Evolutionary conservation across 2,113 vertebrate species (phyloP).

Genomic region (Psittacula cyanocephala): DNA sequence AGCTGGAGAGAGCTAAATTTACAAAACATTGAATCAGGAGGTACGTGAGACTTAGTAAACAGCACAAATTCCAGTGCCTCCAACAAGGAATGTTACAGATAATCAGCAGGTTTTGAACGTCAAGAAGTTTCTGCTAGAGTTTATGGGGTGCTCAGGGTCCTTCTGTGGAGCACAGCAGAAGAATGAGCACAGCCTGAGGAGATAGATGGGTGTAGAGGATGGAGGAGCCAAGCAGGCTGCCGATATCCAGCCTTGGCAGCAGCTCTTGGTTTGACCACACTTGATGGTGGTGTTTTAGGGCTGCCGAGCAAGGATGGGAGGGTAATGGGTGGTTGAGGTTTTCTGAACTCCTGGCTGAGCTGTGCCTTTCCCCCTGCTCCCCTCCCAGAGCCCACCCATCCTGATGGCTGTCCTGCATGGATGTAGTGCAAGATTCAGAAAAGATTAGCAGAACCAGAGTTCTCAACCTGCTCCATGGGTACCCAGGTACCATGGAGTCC

Average conservation of each 20-base stretch:
- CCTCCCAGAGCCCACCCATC: not conserved
- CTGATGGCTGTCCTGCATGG: not conserved
- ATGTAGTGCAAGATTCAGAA: not conserved
- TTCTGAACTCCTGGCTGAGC: not conserved
- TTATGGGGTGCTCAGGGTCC: not conserved
- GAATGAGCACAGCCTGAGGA: not conserved
- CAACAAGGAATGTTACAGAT: slow-evolving; percentile 43
- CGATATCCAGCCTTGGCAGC: not conserved
- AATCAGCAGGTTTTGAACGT: slow-evolving; percentile 60
- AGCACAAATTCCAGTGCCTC: slow-evolving; percentile 29
- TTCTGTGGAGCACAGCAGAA: not conserved
- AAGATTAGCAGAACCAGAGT: not conserved
- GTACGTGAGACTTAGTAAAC: slow-evolving; percentile 67
- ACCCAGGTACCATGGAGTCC: not conserved
- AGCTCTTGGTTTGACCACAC: accelerated
- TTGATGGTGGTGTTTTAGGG: not conserved
- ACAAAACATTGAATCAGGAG: slow-evolving; percentile 77
- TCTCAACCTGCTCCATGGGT: accelerated
- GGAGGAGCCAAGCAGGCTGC: not conserved
- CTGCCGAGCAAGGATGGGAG: accelerated
- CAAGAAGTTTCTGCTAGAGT: slow-evolving; percentile 17
- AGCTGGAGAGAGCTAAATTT: slow-evolving; percentile 74
- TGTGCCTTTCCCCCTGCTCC: not conserved
- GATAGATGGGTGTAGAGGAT: not conserved
- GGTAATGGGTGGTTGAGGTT: not conserved